Evolutionary conservation across 2,888 invertebrate genomes (phyloP).

Genomic region (Trachelus tabidus): DNA sequence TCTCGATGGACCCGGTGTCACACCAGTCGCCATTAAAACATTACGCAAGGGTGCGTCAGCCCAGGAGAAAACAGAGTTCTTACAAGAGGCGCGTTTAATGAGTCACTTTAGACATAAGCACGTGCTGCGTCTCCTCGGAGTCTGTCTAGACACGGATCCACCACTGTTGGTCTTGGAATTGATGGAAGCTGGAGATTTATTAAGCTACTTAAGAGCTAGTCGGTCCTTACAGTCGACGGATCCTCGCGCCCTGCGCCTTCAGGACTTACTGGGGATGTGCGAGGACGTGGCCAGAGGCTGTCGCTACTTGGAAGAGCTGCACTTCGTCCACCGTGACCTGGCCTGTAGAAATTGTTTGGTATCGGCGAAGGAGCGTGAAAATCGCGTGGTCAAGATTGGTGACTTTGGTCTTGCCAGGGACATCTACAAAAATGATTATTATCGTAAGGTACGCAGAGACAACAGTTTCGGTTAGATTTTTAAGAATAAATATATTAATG

Average conservation of each 20-base stretch:
- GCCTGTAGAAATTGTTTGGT: conserved; percentile 97
- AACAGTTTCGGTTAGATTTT: background rate
- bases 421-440: conserved; percentile 97
- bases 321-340: conserved; percentile 96
- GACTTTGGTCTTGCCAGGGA: conserved; percentile 97
- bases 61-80: conserved; percentile 90
- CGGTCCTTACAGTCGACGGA: conserved; percentile 75
- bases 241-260: conserved; percentile 76
- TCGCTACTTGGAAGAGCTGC: conserved; percentile 94
- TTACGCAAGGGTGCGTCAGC: conserved; percentile 91
- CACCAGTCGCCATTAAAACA: conserved; percentile 94
- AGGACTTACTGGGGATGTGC: conserved; percentile 92
- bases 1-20: conserved; percentile 71
- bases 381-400: conserved; percentile 92
- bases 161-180: conserved; percentile 95
- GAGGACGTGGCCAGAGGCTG: conserved; percentile 96
- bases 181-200: conserved; percentile 96
- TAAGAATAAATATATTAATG: background rate
- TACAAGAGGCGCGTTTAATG: conserved; percentile 97
- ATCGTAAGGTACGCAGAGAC: conserved; percentile 84
- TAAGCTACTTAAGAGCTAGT: conserved; percentile 88
- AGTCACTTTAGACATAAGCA: conserved; percentile 97
- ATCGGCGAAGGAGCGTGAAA: conserved; percentile 74
- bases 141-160: conserved; percentile 93
- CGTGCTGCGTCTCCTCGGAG: conserved; percentile 91